Base-by-base conservation (phyloP, 2,888 invertebrate species). In the Pasiphila rectangulata region DNA sequence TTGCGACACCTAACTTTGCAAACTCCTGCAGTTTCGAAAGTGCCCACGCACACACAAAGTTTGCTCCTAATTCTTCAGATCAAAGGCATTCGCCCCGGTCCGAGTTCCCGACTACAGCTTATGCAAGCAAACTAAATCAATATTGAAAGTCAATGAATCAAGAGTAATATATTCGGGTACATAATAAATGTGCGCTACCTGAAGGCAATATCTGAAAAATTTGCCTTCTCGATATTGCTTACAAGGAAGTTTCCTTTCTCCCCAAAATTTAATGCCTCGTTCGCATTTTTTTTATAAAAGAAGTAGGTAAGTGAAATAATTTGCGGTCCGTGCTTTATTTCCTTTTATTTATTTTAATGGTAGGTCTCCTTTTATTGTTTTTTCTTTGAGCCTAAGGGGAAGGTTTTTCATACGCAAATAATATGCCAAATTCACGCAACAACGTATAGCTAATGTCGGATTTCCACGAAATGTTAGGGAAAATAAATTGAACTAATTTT, bases 131-230 rank as follows among this genome's bases (percentile, higher is more conserved):
- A 87, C 84, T 88, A 88, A 88, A 88, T 88, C 88, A 88, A 88
- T 88, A 88, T 85, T 74, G 75, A 84, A 88, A 87, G 87, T 88
- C 88, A 88, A 87, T 88, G 88, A 88, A 88, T 88, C 88, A 88
- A 80, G 87, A 86, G 86, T 87, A 88, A 88, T 88, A 88, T 88
- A 88, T 88, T 87, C 86, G 88, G 88, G 88, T 88, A 88, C 87
- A 88, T 88, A 88, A 88, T 88, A 88, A 88, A 88, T 88, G 88
- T 87, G 85, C 85, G 81, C 88, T 88, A 88, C 88, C 88, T 88
- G 88, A 85, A 88, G 82, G 87, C 87, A 88, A 88, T 88, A 88
- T 88, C 88, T 88, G 87, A 88, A 88, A 88, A 88, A 87, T 88
- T 88, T 88, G 86, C 88, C 87, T 87, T 78, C 83, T 86, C 87